These are phyloP conservation scores for Troilus luridus DNA, from an alignment of 2,888 invertebrate species.

Conservation along the genomic window DNA sequence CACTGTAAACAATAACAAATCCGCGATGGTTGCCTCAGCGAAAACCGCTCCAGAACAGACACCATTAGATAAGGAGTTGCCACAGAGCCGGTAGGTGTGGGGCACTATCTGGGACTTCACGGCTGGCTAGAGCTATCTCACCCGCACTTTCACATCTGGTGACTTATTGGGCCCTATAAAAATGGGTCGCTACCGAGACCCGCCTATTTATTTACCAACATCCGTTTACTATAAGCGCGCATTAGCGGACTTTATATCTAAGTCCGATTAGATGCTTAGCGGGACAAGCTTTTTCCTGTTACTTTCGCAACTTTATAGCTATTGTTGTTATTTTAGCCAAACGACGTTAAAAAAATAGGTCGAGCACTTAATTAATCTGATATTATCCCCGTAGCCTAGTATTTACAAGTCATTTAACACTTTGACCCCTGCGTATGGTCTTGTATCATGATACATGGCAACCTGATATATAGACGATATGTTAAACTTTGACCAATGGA, in stretches of 20 bases:
- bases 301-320: slow-evolving; percentile 11
- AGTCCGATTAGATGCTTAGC: slow-evolving; percentile 42
- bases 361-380: slow-evolving; percentile 21
- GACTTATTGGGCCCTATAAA: slow-evolving; percentile 45
- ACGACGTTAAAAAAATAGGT: slow-evolving; percentile 7
- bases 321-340: slow-evolving; percentile 16
- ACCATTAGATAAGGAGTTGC: slow-evolving; percentile 47
- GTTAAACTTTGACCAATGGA: slow-evolving; percentile 40
- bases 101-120: slow-evolving; percentile 30
- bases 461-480: slow-evolving; percentile 31
- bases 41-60: slow-evolving; percentile 1
- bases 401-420: slow-evolving; percentile 40
- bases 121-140: slow-evolving; percentile 33
- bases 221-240: slow-evolving; percentile 21
- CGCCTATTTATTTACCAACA: slow-evolving; percentile 47
- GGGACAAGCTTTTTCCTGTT: neutral
- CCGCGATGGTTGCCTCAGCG: neutral
- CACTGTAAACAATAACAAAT: slow-evolving; percentile 8
- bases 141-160: slow-evolving; percentile 35
- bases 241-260: slow-evolving; percentile 27
- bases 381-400: neutral
- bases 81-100: slow-evolving; percentile 39
- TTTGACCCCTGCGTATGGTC: slow-evolving; percentile 26
- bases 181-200: slow-evolving; percentile 49
- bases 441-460: slow-evolving; percentile 27